These are phyloP conservation scores for Ardeotis arabs DNA, from an alignment of 2,113 vertebrate species.

Conservation along the genomic window DNA sequence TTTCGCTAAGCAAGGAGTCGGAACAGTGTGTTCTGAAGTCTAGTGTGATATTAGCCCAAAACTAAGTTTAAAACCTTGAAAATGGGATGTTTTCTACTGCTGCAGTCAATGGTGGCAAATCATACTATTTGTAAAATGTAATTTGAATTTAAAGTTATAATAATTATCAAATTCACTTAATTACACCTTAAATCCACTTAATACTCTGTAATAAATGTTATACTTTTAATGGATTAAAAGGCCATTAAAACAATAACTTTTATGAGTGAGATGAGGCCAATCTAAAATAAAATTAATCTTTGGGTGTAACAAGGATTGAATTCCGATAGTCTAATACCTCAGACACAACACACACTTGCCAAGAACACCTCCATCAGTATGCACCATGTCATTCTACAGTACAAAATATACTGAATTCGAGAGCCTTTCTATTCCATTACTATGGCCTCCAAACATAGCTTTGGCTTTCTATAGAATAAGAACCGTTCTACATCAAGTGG, in stretches of 20 bases:
- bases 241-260: slow-evolving; percentile 55
- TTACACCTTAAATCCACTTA: slow-evolving; percentile 55
- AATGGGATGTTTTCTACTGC: neutral
- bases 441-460: neutral
- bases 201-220: slow-evolving; percentile 52
- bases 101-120: neutral
- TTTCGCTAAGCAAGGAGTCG: neutral
- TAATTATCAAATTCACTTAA: slow-evolving; percentile 61
- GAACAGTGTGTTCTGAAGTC: neutral
- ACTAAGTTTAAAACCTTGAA: neutral
- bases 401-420: neutral
- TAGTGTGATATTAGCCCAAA: neutral
- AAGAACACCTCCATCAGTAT: neutral
- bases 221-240: slow-evolving; percentile 3
- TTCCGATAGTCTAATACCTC: slow-evolving; percentile 11
- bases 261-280: slow-evolving; percentile 16
- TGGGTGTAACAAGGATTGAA: slow-evolving; percentile 1
- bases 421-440: neutral
- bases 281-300: slow-evolving; percentile 59
- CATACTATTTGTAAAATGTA: slow-evolving; percentile 12
- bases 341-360: neutral
- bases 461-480: neutral
- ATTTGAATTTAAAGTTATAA: slow-evolving; percentile 41
- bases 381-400: neutral
- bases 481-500: neutral